phyloP scores from a whole-genome alignment of 2,113 vertebrate species.

The Buteo buteo region DNA sequence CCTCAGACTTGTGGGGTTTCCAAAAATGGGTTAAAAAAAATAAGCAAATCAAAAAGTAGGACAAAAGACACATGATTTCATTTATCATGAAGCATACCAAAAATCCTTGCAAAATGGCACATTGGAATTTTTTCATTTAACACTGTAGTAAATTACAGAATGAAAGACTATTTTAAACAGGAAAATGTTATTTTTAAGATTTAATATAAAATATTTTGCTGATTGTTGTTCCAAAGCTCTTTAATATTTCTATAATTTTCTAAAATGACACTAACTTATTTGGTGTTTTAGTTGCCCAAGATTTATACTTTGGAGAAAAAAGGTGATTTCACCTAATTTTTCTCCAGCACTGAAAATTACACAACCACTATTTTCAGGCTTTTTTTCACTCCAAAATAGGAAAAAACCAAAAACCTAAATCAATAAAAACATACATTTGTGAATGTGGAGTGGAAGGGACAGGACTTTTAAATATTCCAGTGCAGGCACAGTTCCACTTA shows the following conservation, averaged over 20 bases:
- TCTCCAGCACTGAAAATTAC: neutral
- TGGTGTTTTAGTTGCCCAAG: neutral
- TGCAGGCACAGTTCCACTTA: neutral
- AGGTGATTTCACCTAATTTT: neutral
- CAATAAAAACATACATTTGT: neutral
- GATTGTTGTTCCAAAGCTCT: neutral
- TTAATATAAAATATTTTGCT: neutral
- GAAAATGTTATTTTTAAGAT: neutral
- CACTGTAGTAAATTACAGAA: neutral
- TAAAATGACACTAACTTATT: neutral
- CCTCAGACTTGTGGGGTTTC: neutral
- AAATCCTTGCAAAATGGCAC: neutral
- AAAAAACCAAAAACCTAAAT: neutral
- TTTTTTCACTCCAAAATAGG: neutral
- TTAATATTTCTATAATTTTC: neutral
- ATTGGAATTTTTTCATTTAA: neutral
- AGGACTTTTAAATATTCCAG: neutral
- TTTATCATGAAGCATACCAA: neutral
- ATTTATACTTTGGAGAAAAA: neutral
- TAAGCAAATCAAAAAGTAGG: neutral
- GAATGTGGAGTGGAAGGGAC: neutral
- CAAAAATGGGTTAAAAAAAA: neutral
- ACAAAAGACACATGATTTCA: neutral
- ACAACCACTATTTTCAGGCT: neutral
- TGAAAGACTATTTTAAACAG: neutral